These are phyloP conservation scores for Mallotus villosus DNA, from an alignment of 2,797 vertebrate species.

Conservation along the genomic window DNA sequence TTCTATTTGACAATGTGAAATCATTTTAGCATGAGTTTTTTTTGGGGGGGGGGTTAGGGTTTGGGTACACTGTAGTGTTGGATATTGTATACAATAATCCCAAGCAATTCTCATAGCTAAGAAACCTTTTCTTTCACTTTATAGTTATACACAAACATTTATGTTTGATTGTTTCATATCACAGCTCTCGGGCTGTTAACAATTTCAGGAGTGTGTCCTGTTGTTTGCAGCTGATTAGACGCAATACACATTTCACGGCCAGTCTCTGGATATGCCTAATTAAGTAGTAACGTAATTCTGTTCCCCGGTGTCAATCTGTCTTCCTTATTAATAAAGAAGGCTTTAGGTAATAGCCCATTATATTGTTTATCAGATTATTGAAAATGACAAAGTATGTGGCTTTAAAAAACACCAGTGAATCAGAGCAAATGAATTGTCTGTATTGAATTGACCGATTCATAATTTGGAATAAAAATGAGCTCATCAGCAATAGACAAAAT, in stretches of 20 bases:
- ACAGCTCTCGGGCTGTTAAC: background rate
- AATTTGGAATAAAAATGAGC: background rate
- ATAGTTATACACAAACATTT: background rate
- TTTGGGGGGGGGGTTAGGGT: no score
- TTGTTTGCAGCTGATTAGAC: background rate
- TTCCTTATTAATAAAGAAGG: constrained; percentile 8
- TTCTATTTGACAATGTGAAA: background rate
- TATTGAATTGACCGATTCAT: background rate
- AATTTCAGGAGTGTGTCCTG: background rate
- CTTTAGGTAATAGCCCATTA: constrained; percentile 8
- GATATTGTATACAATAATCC: no score
- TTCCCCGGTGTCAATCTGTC: background rate
- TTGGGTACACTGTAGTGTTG: no score
- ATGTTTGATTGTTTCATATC: background rate
- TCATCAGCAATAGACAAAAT: no score
- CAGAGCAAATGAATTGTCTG: background rate
- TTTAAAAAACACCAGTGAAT: background rate
- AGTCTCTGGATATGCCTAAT: constrained; percentile 2
- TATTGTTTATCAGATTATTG: constrained; percentile 2
- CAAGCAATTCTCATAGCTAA: no score
- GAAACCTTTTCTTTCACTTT: background rate
- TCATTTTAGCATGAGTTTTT: no score
- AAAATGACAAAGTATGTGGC: background rate
- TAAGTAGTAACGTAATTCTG: background rate
- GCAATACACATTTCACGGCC: background rate